Evolutionary conservation across 2,888 invertebrate genomes (phyloP).

Genomic region (Tenthredo scrophulariae): DNA sequence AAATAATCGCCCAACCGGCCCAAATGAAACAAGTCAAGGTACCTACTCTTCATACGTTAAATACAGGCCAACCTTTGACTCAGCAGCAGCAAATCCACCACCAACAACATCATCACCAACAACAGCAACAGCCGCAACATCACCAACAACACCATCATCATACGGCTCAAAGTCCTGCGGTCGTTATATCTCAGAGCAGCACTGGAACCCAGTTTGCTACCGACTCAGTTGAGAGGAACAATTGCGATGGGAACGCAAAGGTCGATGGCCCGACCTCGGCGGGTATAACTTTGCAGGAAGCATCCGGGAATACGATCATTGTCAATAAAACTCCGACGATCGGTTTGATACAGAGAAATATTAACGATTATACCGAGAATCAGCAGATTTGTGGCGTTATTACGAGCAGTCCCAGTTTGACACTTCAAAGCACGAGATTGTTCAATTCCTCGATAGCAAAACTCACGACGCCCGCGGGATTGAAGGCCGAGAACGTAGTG

Average conservation of each 20-base stretch:
- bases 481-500: conserved; percentile 71
- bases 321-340: conserved; percentile 61
- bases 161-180: conserved; percentile 11
- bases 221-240: conserved; percentile 50
- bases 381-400: conserved; percentile 75
- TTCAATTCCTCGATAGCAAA: conserved; percentile 74
- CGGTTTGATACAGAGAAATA: conserved; percentile 70
- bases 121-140: conserved; percentile 66
- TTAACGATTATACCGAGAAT: conserved; percentile 67
- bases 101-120: conserved; percentile 64
- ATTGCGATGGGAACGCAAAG: conserved; percentile 58
- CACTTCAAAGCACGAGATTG: conserved; percentile 70
- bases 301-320: conserved; percentile 45
- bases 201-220: conserved; percentile 54
- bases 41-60: conserved; percentile 70
- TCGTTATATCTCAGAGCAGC: conserved; percentile 48
- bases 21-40: conserved; percentile 73
- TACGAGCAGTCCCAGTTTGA: conserved; percentile 74
- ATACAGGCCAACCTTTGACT: conserved; percentile 63
- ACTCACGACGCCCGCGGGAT: conserved; percentile 58
- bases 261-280: conserved; percentile 56
- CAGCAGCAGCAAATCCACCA: conserved; percentile 64
- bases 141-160: conserved; percentile 63
- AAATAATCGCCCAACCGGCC: conserved; percentile 71
- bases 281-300: conserved; percentile 56